Evolutionary conservation across 2,888 invertebrate genomes (phyloP).

Genomic region (Leptopilina drosophilae): DNA sequence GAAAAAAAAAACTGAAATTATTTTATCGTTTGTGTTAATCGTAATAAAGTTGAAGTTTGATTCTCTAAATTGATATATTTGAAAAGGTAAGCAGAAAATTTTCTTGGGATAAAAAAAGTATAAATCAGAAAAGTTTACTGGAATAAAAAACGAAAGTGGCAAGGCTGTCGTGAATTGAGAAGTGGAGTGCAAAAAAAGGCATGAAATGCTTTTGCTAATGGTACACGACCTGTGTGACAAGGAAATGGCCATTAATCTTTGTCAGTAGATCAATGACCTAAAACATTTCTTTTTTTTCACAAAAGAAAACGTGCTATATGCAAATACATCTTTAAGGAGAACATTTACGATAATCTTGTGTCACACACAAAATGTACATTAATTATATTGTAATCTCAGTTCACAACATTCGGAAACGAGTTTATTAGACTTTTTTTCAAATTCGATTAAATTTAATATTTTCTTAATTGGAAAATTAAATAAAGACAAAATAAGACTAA

Average conservation of each 20-base stretch:
- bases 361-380: not conserved
- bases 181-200: conserved; percentile 13
- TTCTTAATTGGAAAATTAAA: too few relatives aligned
- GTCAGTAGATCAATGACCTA: conserved; percentile 30
- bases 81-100: not conserved
- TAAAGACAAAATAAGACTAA: too few relatives aligned
- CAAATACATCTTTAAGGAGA: not conserved
- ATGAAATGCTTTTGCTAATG: conserved; percentile 23
- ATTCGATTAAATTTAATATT: too few relatives aligned
- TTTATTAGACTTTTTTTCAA: not conserved
- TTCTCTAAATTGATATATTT: too few relatives aligned
- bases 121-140: conserved; percentile 8
- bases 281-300: not conserved
- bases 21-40: too few relatives aligned
- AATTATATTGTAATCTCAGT: not conserved
- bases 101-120: not conserved
- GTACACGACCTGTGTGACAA: conserved; percentile 25
- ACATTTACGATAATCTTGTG: conserved; percentile 1
- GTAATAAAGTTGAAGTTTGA: too few relatives aligned
- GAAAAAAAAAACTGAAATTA: too few relatives aligned
- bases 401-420: not conserved
- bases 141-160: not conserved
- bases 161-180: not conserved
- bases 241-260: conserved; percentile 18
- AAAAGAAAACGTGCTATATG: conserved; percentile 19